phyloP scores from a whole-genome alignment of 2,797 vertebrate genomes.

The Chelidonichthys spinosus region DNA sequence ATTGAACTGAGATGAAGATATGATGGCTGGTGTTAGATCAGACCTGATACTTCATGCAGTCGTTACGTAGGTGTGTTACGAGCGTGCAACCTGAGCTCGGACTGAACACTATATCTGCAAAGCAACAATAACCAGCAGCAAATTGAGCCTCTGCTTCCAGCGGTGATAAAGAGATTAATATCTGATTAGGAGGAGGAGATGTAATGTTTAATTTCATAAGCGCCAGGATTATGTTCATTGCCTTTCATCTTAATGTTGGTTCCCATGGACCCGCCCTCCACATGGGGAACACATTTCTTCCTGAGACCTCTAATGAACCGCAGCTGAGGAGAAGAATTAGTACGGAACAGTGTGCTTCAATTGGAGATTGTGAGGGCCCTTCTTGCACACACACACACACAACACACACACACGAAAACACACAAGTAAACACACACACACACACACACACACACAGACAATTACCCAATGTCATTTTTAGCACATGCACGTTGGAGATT shows the following conservation, averaged over 20 bases:
- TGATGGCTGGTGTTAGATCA: slow-evolving; percentile 13
- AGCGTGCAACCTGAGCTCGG: slow-evolving; percentile 30
- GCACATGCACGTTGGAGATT: slow-evolving; percentile 69
- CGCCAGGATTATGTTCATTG: slow-evolving; percentile 64
- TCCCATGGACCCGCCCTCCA: slow-evolving; percentile 71
- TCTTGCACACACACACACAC: slow-evolving; percentile 18
- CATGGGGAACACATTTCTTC: slow-evolving; percentile 67
- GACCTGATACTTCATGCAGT: not conserved
- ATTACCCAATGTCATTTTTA: slow-evolving; percentile 61
- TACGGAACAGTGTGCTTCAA: slow-evolving; percentile 71
- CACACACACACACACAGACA: slow-evolving; percentile 35
- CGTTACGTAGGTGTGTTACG: slow-evolving; percentile 15
- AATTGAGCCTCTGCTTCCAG: slow-evolving; percentile 53
- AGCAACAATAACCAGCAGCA: slow-evolving; percentile 60
- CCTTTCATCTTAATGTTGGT: slow-evolving; percentile 70
- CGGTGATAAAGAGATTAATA: slow-evolving; percentile 67
- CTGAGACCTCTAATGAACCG: slow-evolving; percentile 69
- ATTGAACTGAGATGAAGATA: slow-evolving; percentile 5
- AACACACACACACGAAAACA: slow-evolving; percentile 15
- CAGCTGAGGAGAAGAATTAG: slow-evolving; percentile 71
- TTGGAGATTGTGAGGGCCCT: slow-evolving; percentile 45
- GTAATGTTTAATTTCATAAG: slow-evolving; percentile 71
- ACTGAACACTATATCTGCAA: slow-evolving; percentile 43
- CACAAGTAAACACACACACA: slow-evolving; percentile 7
- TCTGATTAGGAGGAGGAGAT: slow-evolving; percentile 70